Evolutionary conservation across 2,797 vertebrate species (phyloP), one percentile per base, ranked within the genome.

Genomic region (Platyrinchus mystaceus): DNA sequence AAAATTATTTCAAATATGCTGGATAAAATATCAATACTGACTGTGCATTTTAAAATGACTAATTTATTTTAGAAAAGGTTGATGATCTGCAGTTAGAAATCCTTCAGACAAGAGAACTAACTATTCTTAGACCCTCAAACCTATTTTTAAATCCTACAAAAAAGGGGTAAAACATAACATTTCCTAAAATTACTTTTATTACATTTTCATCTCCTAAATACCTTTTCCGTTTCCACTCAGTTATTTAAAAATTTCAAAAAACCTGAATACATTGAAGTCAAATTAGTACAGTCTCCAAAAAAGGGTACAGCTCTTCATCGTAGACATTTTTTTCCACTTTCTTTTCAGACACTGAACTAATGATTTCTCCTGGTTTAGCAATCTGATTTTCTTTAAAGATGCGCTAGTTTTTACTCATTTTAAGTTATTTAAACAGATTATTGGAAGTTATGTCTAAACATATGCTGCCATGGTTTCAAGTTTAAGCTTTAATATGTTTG

Each of bases 381-480:
- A 64, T 79, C 30, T 82, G 70, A 89, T 47, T 82, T 71, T 49
- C 37, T 69, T 86, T 50, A 55, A 74, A 86, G 74, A 88, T 27
- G 20, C 53, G 20, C 27, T 78, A 28, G 44, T 79, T 64, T 80
- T 77, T 73, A 80, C 24, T 64, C 64, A 76, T 79, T 10, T 0
- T 26, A 34, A 95, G 56, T 70, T 84, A 84, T 82, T 92, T 85
- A 85, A 94, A 92, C 44, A 91, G 64, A 92, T 85, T 87, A 83
- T 60, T 83, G 82, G 82, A 84, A 88, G 62, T 77, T 75, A 64
- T 75, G n/a, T 39, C 53, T 75, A 64, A 83, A 91, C 53, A 92
- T 77, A 94, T 74, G 91, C 34, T 94, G 53, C 23, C 74, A 76
- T 87, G 80, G 37, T 70, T 93, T 91, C 67, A 74, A 77, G 37